Evolutionary conservation across 1,140 invertebrate species (phyloP).

Genomic region (Zaprionus kolodkinae): DNA sequence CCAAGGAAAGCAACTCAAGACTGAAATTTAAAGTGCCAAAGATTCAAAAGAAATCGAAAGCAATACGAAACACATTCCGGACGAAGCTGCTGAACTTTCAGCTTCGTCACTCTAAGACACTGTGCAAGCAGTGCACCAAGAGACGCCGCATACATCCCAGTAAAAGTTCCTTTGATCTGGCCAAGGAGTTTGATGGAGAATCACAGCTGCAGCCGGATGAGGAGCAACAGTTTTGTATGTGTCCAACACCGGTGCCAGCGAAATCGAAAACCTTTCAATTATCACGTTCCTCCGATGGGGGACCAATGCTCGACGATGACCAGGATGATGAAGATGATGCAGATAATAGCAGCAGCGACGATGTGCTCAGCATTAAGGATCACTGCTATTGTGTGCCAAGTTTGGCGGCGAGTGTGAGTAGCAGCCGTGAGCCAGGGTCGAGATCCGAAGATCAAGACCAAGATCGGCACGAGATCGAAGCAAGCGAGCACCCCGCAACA

Average conservation of each 20-base stretch:
- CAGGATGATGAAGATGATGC: conserved; percentile 38
- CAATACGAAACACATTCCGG: conserved; percentile 81
- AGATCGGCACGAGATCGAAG: conserved; percentile 8
- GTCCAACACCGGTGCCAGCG: conserved; percentile 30
- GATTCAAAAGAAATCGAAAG: conserved; percentile 82
- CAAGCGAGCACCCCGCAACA: conserved; percentile 38
- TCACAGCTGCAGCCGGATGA: not conserved
- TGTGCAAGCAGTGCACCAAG: conserved; percentile 79
- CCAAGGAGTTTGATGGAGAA: conserved; percentile 64
- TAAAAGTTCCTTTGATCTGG: conserved; percentile 77
- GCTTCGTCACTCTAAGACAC: conserved; percentile 60
- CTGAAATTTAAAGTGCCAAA: conserved; percentile 84
- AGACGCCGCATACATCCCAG: conserved; percentile 78
- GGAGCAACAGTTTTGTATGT: conserved; percentile 65
- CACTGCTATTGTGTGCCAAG: conserved; percentile 83
- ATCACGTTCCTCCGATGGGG: conserved; percentile 29
- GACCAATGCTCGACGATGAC: conserved; percentile 15
- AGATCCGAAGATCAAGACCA: conserved; percentile 1
- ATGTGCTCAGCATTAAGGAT: conserved; percentile 78
- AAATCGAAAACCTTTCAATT: conserved; percentile 52
- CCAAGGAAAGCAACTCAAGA: conserved; percentile 75
- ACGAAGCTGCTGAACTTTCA: conserved; percentile 77
- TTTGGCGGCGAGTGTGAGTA: conserved; percentile 83
- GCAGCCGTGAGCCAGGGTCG: conserved; percentile 15
- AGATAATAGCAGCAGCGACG: conserved; percentile 68